Evolutionary conservation across 2,797 vertebrate species (phyloP).

Genomic region (Crocodylus rhombifer): DNA sequence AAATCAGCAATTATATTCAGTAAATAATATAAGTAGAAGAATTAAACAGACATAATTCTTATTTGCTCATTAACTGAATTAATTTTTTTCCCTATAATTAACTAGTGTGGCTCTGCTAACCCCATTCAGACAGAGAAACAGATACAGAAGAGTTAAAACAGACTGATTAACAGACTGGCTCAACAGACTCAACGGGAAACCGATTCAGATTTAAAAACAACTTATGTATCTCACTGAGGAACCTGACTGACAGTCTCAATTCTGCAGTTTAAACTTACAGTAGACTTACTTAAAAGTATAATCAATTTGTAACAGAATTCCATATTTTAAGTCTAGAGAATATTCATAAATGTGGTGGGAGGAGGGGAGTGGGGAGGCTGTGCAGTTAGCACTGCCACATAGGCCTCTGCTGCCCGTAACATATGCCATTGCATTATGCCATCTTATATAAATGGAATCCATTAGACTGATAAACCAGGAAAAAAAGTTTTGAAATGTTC

Average conservation of each 20-base stretch:
- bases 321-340: neutral
- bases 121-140: neutral
- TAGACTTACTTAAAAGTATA: no score
- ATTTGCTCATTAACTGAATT: neutral
- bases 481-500: neutral
- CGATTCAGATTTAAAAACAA: neutral
- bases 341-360: neutral
- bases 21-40: neutral
- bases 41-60: neutral
- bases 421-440: no score
- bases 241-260: neutral
- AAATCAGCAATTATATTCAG: neutral
- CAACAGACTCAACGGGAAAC: neutral
- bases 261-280: neutral
- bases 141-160: neutral
- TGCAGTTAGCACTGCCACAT: no score
- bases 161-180: neutral
- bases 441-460: neutral
- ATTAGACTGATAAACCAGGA: neutral
- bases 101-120: neutral
- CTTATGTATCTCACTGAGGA: neutral
- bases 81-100: neutral
- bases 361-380: no score
- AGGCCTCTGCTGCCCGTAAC: no score
- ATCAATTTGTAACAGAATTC: neutral